These are phyloP conservation scores for Triplophysa siluroides DNA, from an alignment of 2,113 vertebrate species.

Conservation along the genomic window DNA sequence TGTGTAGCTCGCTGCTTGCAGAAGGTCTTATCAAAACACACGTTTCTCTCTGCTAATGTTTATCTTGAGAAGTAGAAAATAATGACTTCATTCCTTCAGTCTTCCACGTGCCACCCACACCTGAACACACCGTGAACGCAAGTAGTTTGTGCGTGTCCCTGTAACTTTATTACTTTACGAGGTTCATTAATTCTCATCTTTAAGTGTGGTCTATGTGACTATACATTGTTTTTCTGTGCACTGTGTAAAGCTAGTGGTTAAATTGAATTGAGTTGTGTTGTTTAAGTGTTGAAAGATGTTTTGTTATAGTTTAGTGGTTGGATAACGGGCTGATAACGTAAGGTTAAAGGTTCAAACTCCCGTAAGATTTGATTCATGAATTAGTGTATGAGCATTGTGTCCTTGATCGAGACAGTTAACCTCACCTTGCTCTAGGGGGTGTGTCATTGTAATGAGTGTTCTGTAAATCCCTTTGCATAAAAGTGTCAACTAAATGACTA, in stretches of 20 bases:
- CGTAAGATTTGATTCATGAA: not conserved
- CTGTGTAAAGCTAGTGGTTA: not conserved
- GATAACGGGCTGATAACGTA: not conserved
- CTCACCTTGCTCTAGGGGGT: constrained; percentile 28
- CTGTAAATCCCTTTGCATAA: constrained; percentile 13
- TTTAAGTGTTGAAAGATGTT: constrained; percentile 3
- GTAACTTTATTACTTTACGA: constrained; percentile 8
- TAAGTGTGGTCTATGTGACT: not conserved
- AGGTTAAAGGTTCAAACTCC: constrained; percentile 6
- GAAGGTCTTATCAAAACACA: constrained; percentile 26
- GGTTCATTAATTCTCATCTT: constrained; percentile 4
- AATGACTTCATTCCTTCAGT: constrained; percentile 35
- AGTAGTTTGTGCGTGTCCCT: not conserved
- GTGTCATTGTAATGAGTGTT: constrained; percentile 20
- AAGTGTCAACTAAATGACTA: constrained; percentile 32
- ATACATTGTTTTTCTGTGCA: not conserved
- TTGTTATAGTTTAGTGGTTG: not conserved
- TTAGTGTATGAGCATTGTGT: constrained; percentile 10
- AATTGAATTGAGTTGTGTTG: not conserved
- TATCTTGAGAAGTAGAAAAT: constrained; percentile 32
- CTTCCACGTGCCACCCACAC: constrained; percentile 13
- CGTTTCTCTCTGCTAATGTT: constrained; percentile 35
- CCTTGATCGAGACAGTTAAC: constrained; percentile 23
- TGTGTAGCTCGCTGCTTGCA: not conserved
- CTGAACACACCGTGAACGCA: constrained; percentile 1